Evolutionary conservation across 2,113 vertebrate genomes (phyloP), one percentile per base, ranked within the genome.

Genomic region (Pangasianodon hypophthalmus): DNA sequence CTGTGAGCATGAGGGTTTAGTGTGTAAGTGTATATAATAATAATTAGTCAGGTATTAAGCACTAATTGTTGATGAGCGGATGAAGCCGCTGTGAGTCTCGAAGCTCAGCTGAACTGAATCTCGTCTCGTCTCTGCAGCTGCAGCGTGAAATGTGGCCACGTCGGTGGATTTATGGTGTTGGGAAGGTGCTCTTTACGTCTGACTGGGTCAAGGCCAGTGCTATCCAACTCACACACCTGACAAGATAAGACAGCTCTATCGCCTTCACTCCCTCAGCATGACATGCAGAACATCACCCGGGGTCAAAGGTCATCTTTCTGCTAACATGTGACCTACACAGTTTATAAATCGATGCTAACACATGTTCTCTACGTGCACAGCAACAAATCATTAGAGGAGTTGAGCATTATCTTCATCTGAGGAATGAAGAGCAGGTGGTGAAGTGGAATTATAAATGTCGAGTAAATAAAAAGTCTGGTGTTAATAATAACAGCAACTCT

Each of bases 171-270:
- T 92, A 94, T 90, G 69, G 91, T 81, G 77, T 84, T 62, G 46
- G 50, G 88, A 91, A 8, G 60, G 62, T 64, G 62, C 9, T 64
- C 26, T 64, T 26, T 64, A 11, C 62, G 54, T 86, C 79, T 90
- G 87, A 89, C 82, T 91, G 92, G 92, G 90, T 95, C 92, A 93
- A 94, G 90, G 90, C 86, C 24, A 44, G 87, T 80, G 89, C 81
- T 91, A 32, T 83, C 46, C 86, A 91, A 73, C 88, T 85, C 88
- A 77, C 80, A 83, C 86, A 93, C 89, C 91, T 93, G 93, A 93
- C 88, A 87, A 93, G 92, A 93, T 94, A 95, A 94, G 86, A 77
- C 54, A n/a, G 82, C 87, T 46, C 84, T 90, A 92, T 92, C 90
- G 79, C 87, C 85, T 91, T 91, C 88, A 91, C 84, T 87, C 86